Conservation (phyloP, 2,888 invertebrate species). For the Tenthredo distinguenda region DNA sequence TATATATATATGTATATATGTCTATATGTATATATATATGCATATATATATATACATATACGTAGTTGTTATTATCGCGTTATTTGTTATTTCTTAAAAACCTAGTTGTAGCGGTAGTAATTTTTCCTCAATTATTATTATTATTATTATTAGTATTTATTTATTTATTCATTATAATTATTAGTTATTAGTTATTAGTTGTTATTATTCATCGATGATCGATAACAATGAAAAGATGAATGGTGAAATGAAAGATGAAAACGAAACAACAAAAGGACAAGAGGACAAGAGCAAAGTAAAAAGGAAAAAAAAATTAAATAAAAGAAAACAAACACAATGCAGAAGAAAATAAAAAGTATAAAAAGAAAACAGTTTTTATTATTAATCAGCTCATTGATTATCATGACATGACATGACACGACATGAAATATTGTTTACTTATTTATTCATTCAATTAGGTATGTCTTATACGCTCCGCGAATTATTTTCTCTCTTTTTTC, state of each 20-base stretch:
- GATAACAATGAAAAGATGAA: neutral
- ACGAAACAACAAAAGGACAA: neutral
- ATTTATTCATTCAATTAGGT: neutral
- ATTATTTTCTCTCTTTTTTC: neutral
- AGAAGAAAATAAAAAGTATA: neutral
- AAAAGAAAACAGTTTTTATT: neutral
- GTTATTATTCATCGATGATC: neutral
- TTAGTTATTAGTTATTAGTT: neutral
- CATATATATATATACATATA: conserved; percentile 50
- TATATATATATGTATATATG: conserved; percentile 44
- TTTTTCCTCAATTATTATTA: conserved; percentile 17
- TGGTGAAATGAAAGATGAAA: neutral
- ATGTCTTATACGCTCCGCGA: neutral
- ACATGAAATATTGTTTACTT: neutral
- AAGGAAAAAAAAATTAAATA: neutral
- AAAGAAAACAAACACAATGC: neutral
- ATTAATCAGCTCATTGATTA: neutral
- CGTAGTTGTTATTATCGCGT: conserved; percentile 56
- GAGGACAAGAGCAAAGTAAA: neutral
- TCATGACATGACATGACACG: neutral
- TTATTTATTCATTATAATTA: neutral
- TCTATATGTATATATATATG: neutral
- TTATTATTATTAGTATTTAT: neutral
- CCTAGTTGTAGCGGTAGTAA: conserved; percentile 66
- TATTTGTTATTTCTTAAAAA: conserved; percentile 59